Conservation (phyloP, 2,113 vertebrate species). For the Prinia subflava region DNA sequence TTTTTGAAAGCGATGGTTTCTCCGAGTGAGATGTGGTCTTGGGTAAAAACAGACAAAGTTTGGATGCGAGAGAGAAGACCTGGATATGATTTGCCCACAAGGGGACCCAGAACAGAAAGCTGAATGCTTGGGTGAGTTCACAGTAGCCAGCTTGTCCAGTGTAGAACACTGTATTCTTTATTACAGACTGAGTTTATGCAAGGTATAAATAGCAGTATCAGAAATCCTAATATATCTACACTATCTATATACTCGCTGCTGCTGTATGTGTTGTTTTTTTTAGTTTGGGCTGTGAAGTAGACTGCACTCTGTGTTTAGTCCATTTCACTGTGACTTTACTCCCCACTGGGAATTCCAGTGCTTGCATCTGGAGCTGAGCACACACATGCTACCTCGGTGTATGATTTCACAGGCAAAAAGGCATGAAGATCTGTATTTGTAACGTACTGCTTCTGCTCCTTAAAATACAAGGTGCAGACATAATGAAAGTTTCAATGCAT, state of each 20-base stretch:
- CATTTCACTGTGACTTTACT: background rate
- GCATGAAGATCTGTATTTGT: background rate
- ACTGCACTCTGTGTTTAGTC: background rate
- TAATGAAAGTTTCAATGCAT: background rate
- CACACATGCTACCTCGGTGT: background rate
- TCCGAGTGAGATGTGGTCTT: background rate
- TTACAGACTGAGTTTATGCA: background rate
- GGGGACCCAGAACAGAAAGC: background rate
- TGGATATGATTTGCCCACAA: background rate
- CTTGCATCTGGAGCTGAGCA: background rate
- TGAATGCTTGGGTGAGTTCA: slow-evolving; percentile 37
- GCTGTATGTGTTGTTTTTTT: background rate
- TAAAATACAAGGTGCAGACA: background rate
- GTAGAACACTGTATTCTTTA: background rate
- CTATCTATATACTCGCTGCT: background rate
- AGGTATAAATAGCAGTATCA: background rate
- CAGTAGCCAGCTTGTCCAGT: background rate
- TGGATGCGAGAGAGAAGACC: background rate
- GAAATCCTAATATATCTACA: background rate
- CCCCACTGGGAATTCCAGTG: background rate
- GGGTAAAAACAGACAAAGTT: background rate
- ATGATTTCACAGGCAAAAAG: background rate
- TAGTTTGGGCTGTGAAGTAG: background rate
- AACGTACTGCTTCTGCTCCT: background rate
- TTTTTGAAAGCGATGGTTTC: background rate